Evolutionary conservation across 2,113 vertebrate genomes (phyloP).

Genomic region (Megalops atlanticus): DNA sequence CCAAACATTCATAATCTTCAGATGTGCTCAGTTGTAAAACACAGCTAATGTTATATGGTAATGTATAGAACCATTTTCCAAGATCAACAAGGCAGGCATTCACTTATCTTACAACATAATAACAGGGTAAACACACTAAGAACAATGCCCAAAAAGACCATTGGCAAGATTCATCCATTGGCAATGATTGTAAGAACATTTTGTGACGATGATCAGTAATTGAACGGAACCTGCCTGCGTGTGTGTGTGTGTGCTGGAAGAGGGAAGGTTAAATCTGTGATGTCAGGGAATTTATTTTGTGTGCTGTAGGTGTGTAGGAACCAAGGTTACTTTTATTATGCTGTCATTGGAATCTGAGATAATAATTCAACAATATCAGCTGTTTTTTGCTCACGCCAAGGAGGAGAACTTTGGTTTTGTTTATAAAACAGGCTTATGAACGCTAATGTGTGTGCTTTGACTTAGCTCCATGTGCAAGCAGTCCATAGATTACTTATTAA

Average conservation of each 20-base stretch:
- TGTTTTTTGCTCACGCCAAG: conserved; percentile 28
- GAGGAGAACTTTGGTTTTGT: conserved; percentile 25
- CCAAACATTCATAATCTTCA: no score
- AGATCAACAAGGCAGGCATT: not conserved
- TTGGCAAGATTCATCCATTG: not conserved
- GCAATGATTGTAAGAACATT: not conserved
- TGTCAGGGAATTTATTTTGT: conserved; percentile 14
- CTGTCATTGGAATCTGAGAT: conserved; percentile 29
- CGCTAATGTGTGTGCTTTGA: conserved; percentile 18
- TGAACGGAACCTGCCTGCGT: not conserved
- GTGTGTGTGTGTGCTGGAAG: not conserved
- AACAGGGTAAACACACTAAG: not conserved
- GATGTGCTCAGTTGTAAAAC: not conserved
- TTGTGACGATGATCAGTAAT: not conserved
- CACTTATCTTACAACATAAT: not conserved
- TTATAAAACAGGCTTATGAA: conserved; percentile 38
- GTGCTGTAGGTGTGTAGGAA: not conserved
- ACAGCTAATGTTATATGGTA: no score
- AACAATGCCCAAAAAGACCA: not conserved
- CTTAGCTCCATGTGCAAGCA: conserved; percentile 29
- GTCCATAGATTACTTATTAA: conserved; percentile 38
- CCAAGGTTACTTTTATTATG: conserved; percentile 6
- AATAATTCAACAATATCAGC: conserved; percentile 40
- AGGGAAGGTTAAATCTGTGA: not conserved
- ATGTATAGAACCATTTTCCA: no score